Evolutionary conservation across 2,888 invertebrate genomes (phyloP), one percentile per base, ranked within the genome.

Genomic region (Hypomecis punctinalis): DNA sequence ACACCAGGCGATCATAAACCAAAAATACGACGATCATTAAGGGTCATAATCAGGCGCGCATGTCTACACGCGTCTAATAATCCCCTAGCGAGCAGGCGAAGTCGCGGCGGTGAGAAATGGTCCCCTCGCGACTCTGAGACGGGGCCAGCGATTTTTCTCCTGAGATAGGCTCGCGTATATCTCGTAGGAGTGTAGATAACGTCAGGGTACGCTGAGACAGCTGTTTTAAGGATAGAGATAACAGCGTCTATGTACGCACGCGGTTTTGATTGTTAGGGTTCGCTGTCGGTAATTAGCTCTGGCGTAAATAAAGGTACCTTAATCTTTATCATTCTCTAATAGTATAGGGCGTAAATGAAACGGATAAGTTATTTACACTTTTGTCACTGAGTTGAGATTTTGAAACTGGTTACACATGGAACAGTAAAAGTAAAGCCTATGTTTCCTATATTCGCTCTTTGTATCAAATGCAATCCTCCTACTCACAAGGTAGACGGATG

Each of bases 141-240:
- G 80, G 75, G 79, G 69, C 78, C 80, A 72, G 80, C 83, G 82
- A 88, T 88, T 88, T 88, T 85, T 86, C 87, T 86, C 83, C 69
- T 69, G 80, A 83, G 87, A 87, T 85, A 86, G 81, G 79, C 72
- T 36, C 74, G 71, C 82, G 81, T 83, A 80, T 81, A 82, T 83
- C 83, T 83, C 77, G 70, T 69, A 63, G 71, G 66, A 61, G 57
- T 65, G 65, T 33, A 78, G 83, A 83, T 83, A 83, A 81, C 74
- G 78, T 78, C 78, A 57, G 54, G 70, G 76, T 71, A 77, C 66
- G 76, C 73, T 77, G 78, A 73, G 80, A 78, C 81, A 82, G 80
- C 80, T 82, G 80, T 78, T 79, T 69, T 69, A 69, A 71, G 68
- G 61, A 63, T 66, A 61, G 53, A 75, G 73, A 72, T 76, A 70